Evolutionary conservation across 2,888 invertebrate genomes (phyloP).

Genomic region (Heliconius cydno): DNA sequence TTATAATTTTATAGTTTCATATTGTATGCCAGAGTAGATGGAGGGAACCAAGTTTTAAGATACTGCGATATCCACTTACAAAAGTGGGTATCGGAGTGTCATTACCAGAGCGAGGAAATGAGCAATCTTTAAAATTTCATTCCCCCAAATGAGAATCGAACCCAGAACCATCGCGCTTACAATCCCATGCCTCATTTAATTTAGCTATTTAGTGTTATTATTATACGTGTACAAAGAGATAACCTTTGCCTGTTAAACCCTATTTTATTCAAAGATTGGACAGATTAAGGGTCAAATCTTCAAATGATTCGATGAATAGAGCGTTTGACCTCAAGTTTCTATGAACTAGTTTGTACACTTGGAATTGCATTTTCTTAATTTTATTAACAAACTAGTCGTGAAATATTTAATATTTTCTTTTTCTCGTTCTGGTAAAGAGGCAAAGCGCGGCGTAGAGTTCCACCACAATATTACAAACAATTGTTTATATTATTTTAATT

Average conservation of each 20-base stretch:
- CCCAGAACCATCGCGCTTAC: background rate
- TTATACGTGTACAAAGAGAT: background rate
- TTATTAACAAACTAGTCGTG: background rate
- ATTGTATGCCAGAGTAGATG: too few species aligned
- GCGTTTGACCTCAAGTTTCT: background rate
- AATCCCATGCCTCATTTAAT: background rate
- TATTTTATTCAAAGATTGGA: background rate
- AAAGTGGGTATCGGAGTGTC: background rate
- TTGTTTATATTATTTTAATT: background rate
- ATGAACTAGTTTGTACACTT: background rate
- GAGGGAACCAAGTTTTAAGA: too few species aligned
- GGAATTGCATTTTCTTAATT: background rate
- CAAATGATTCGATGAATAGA: slow-evolving; percentile 3
- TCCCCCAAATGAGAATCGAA: background rate
- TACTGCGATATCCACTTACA: too few species aligned
- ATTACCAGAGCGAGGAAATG: background rate
- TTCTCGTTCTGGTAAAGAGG: background rate
- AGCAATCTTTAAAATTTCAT: background rate
- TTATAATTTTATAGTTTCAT: too few species aligned
- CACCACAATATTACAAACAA: too few species aligned
- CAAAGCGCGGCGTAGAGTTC: background rate
- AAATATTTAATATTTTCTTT: background rate
- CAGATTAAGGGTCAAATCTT: slow-evolving; percentile 11
- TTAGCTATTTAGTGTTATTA: background rate
- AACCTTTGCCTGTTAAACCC: background rate